Evolutionary conservation across 1,140 invertebrate species (phyloP), one percentile per base, ranked within the genome.

Genomic region (Zaprionus ghesquierei): DNA sequence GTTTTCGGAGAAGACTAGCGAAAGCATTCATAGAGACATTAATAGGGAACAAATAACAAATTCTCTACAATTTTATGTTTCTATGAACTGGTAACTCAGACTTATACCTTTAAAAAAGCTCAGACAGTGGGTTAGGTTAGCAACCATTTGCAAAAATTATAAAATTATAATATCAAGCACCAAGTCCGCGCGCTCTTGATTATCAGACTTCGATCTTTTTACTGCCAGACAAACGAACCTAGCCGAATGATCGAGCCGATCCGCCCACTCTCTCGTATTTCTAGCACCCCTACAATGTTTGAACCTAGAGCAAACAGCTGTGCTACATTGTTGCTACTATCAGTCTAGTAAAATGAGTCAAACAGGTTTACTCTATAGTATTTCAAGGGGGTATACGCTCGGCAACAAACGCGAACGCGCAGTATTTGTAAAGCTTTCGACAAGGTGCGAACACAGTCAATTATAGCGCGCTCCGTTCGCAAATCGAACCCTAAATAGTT

Each of bases 341-440:
- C 41, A 22, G 9, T 22, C 18, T 5, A 46, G 10, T 46, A 8
- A 22, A 46, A 1, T 20, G 18, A 18, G 18, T 15, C 9, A 22
- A 46, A 22, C 41, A 3, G 10, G 54, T 20, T 38, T 9, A n/a
- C n/a, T 35, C 23, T 22, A 25, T 50, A 75, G 46, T 54, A 54
- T 25, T 64, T 46, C 3, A n/a, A n/a, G 10, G 29, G 12, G 33
- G 33, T 46, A 35, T 59, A 63, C 64, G 12, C 58, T 15, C 22
- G n/a, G 10, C 29, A 18, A 44, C 55, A 20, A 31, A 31, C 12
- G 31, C 64, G 55, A 62, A 23, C 51, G 29, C 22, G 81, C 75
- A 81, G 81, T 85, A 66, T 81, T 69, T 70, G 56, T 54, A 71
- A 60, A 54, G 54, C 75, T 56, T 68, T 71, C 41, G 63, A 69